These are phyloP conservation scores for Choloepus didactylus DNA, from an alignment of 2,797 vertebrate species.

Conservation along the genomic window DNA sequence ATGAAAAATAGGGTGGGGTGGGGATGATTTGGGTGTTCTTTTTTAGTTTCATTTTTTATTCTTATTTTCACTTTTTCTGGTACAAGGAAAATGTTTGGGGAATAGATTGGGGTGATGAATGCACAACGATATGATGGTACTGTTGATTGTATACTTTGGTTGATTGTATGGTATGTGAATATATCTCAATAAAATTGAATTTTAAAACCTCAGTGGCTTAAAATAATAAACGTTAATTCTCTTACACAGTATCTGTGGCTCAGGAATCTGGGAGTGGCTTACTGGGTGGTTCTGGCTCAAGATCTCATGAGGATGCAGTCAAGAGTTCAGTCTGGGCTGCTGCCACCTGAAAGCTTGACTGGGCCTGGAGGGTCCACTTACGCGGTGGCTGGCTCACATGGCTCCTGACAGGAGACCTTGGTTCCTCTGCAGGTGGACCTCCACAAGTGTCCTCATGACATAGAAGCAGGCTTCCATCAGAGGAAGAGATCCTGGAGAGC, in stretches of 20 bases:
- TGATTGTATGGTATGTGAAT: too few species aligned
- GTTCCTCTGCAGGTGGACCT: neutral
- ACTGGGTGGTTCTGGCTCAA: neutral
- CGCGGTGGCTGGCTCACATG: too few species aligned
- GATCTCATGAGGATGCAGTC: neutral
- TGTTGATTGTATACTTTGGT: too few species aligned
- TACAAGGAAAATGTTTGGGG: too few species aligned
- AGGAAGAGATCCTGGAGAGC: neutral
- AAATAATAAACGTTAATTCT: conserved; percentile 3
- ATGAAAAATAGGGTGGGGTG: too few species aligned
- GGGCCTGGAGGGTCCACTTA: too few species aligned
- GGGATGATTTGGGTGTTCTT: too few species aligned
- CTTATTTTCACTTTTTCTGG: too few species aligned
- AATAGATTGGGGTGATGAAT: too few species aligned
- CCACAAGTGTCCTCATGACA: neutral
- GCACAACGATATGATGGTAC: too few species aligned
- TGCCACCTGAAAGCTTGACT: neutral
- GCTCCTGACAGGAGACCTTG: neutral
- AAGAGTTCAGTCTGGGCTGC: neutral
- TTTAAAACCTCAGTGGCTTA: neutral
- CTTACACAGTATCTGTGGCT: neutral
- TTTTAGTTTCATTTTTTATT: too few species aligned
- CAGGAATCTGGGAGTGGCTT: neutral
- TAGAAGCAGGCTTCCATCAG: neutral
- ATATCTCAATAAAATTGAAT: too few species aligned